These are phyloP conservation scores for Rhabdophis nuchalis DNA, from an alignment of 2,797 vertebrate species.

Conservation along the genomic window DNA sequence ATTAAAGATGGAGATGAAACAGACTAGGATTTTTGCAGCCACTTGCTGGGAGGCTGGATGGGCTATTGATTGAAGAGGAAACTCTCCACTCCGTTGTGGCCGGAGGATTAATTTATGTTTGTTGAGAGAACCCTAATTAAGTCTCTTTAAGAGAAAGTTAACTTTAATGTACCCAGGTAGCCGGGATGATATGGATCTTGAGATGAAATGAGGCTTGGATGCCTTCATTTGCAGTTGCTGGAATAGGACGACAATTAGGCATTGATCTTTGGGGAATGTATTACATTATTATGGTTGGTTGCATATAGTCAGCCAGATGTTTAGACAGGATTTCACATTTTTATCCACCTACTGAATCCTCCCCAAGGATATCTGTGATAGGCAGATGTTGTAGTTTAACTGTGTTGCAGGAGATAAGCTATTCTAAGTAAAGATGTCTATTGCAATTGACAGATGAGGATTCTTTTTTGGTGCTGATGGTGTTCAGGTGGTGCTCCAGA, in stretches of 20 bases:
- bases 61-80: constrained; percentile 50
- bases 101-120: constrained; percentile 69
- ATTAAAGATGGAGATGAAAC: not conserved
- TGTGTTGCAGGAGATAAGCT: not conserved
- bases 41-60: constrained; percentile 29
- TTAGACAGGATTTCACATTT: not conserved
- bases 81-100: constrained; percentile 37
- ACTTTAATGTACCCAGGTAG: constrained; percentile 60
- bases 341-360: not conserved
- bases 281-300: not conserved
- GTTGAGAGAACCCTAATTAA: constrained; percentile 70
- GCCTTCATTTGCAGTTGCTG: not conserved
- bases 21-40: not conserved
- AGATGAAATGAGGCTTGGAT: constrained; percentile 18
- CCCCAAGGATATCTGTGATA: not conserved
- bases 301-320: not conserved
- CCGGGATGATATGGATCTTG: constrained; percentile 44
- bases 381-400: not conserved
- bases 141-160: constrained; percentile 70
- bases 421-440: not conserved
- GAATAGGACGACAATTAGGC: not conserved
- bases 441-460: not conserved
- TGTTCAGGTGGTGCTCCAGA: not conserved
- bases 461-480: not conserved
- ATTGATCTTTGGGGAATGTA: not conserved